Evolutionary conservation across 2,113 vertebrate species (phyloP), one percentile per base, ranked within the genome.

Genomic region (Urocitellus parryii): DNA sequence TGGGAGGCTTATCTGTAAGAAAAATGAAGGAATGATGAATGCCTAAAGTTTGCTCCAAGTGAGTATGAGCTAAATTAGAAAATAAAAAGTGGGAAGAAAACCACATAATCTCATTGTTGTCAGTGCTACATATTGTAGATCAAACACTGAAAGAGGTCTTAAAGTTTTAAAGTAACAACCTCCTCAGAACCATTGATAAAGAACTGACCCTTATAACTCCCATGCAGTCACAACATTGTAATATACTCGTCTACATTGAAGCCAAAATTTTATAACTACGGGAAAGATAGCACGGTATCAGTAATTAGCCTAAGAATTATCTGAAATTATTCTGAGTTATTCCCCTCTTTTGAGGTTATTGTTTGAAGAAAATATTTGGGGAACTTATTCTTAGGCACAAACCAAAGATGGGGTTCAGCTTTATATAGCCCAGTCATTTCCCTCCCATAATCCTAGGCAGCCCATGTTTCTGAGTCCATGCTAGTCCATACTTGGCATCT

Each of bases 1-100:
- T 48, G 74, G 93, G 17, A 80, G 17, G 9, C 74, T 97, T 97
- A 95, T 96, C 95, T 97, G 65, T 83, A 93, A 94, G 70, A 92
- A 32, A 83, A 87, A 96, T 89, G 61, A 93, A 89, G 1, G 39
- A 79, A 91, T 58, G 68, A 91, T 84, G 56, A 97, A 80, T 73
- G 27, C 16, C 39, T 12, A 83, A 65, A 72, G 14, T 83, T 89
- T 87, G 42, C 88, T 91, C 51, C 61, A 86, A 89, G 12, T 76
- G n/a, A 90, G 20, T 79, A 80, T 45, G 17, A 76, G 7, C 39
- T 79, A 61, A 93, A 92, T 94, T 70, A 61, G 18, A n/a, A 77
- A 74, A 53, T 79, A 79, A 68, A 89, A 53, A 29, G 34, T 37
- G n/a, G 51, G 74, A 88, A 24, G 39, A 37, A 22, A 24, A 3